Conservation (phyloP, 1,140 invertebrate species). For the Ladona fulva region DNA sequence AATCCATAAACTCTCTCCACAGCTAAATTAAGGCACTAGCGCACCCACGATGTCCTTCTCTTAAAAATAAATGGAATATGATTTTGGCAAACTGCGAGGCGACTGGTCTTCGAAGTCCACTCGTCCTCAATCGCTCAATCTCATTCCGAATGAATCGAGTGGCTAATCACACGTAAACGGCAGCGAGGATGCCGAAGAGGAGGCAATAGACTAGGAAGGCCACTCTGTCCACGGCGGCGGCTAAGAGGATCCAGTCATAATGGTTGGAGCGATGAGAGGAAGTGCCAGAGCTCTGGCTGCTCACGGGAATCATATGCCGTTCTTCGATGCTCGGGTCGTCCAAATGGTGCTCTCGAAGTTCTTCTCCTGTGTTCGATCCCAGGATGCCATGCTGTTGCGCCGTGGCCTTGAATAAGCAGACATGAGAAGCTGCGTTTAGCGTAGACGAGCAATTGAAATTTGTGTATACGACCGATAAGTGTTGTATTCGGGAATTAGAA, state of each 20-base stretch:
- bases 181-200: conserved; percentile 42
- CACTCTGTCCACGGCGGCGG: conserved; percentile 50
- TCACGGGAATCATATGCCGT: conserved; percentile 33
- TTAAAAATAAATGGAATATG: too few species aligned
- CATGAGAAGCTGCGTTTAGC: too few species aligned
- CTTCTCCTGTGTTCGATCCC: conserved; percentile 27
- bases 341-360: conserved; percentile 36
- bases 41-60: too few species aligned
- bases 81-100: too few species aligned
- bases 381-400: conserved; percentile 13
- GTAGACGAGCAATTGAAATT: too few species aligned
- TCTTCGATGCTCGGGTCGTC: conserved; percentile 32
- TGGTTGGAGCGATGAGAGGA: conserved; percentile 34
- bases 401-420: too few species aligned
- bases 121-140: too few species aligned
- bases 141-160: not conserved
- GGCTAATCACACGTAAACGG: conserved; percentile 35
- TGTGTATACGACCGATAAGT: too few species aligned
- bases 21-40: too few species aligned
- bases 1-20: too few species aligned
- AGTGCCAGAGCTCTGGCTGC: conserved; percentile 15
- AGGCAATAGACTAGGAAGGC: conserved; percentile 45
- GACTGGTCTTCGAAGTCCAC: too few species aligned
- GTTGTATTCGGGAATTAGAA: too few species aligned
- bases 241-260: conserved; percentile 51